phyloP scores from a whole-genome alignment of 2,797 vertebrate species.

The Bryconaethiops microstoma region DNA sequence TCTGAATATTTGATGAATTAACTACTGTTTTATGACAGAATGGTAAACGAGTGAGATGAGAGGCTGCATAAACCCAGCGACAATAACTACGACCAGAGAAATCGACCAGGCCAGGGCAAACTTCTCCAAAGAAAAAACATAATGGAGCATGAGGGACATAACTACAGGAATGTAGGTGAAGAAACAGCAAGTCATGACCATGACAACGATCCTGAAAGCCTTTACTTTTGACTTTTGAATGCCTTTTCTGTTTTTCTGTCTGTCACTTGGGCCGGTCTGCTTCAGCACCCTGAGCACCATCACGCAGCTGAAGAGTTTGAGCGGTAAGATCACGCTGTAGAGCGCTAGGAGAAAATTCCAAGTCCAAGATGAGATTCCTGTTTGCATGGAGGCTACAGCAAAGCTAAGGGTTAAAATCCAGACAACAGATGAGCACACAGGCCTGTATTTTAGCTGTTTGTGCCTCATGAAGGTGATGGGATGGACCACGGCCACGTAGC shows the following conservation, averaged over 20 bases:
- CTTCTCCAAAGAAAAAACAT: neutral
- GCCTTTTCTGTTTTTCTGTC: neutral
- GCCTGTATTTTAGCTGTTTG: slow-evolving; percentile 45
- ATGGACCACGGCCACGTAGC: slow-evolving; percentile 22
- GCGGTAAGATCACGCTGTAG: neutral
- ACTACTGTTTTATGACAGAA: too few species aligned
- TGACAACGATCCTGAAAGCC: slow-evolving; percentile 8
- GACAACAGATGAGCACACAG: neutral
- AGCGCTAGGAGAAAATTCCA: neutral
- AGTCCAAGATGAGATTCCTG: neutral
- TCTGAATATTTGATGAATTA: too few species aligned
- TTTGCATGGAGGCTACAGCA: neutral
- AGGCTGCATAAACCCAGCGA: neutral
- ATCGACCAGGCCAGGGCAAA: neutral
- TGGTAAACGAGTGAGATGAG: too few species aligned
- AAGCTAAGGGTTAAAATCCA: slow-evolving; percentile 13
- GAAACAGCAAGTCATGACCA: neutral
- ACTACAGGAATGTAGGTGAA: neutral
- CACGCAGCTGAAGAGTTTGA: neutral
- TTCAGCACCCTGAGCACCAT: slow-evolving; percentile 8
- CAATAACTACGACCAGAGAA: neutral
- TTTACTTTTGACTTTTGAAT: neutral
- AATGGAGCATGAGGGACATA: neutral
- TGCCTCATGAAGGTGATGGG: slow-evolving; percentile 46
- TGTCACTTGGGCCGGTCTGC: slow-evolving; percentile 5